phyloP scores from a whole-genome alignment of 2,113 vertebrate species.

The Microcebus jonahi region DNA sequence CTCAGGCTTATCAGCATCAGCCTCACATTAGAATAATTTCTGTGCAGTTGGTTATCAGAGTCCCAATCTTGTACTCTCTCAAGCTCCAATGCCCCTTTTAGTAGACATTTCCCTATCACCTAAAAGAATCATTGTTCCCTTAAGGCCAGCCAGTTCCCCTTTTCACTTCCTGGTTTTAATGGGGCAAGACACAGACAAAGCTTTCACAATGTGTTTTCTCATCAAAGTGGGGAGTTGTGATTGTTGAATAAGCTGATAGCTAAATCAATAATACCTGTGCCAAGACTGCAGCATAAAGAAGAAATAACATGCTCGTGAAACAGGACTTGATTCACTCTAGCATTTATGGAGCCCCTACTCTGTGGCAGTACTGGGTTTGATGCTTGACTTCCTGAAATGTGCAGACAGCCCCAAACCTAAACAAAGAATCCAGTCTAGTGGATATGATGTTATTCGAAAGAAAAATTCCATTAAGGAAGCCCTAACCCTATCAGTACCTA shows the following conservation, averaged over 20 bases:
- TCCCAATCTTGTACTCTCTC: neutral
- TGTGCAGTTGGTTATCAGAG: neutral
- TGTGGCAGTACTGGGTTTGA: neutral
- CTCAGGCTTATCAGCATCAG: neutral
- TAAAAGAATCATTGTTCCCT: neutral
- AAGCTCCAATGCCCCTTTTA: neutral
- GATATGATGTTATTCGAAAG: neutral
- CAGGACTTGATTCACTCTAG: neutral
- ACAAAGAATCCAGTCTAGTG: neutral
- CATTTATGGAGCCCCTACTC: neutral
- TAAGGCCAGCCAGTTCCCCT: slow-evolving; percentile 22
- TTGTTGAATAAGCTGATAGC: neutral
- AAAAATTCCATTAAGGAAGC: neutral
- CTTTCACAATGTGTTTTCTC: neutral
- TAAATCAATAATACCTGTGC: slow-evolving; percentile 13
- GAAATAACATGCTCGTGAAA: neutral
- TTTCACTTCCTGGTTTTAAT: slow-evolving; percentile 40
- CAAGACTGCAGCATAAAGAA: slow-evolving; percentile 28
- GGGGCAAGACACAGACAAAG: neutral
- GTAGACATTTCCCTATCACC: neutral
- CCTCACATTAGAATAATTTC: neutral
- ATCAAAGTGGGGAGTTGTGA: neutral
- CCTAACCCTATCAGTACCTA: neutral
- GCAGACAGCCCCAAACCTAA: neutral
- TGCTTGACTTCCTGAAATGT: neutral